Evolutionary conservation across 92 coral and sea anemone genomes (phyloP), one percentile per base, ranked within the genome.

Genomic region (Actinernus sp.): DNA sequence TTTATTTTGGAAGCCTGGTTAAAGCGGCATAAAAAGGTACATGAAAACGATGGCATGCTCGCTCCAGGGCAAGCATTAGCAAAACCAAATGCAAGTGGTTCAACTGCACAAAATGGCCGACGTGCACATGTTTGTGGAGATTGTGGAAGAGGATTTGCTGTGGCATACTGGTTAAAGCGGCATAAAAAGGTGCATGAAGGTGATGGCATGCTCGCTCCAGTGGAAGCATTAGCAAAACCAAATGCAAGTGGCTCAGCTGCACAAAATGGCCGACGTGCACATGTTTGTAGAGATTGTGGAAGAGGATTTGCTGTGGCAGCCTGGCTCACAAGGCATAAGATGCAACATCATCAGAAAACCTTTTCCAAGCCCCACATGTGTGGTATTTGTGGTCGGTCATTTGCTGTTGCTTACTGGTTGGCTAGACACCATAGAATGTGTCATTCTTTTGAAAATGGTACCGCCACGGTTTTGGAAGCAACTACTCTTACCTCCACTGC

Each of bases 251-350:
- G 41, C 14, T 12, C 52, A 8, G 22, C 10, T 5, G 21, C 52
- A 8, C 11, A 9, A 4, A 23, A 45, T 23, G 52, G 22, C 17
- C 10, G 17, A 7, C 78, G 78, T 24, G 14, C 34, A 4, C 66
- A 70, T 25, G 66, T 57, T 0, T 70, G 78, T 20, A 50, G 66
- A 19, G 78, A 70, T 34, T 70, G 78, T 20, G 78, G 78, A 10
- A 31, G 78, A 18, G 26, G 65, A 4, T 70, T 70, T 47, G 78
- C 78, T 3, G 78, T 70, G 5, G 38, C 65, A 10, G 63, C 78
- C 2, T 70, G 78, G 78, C 78, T 70, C 31, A 70, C 78, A 19
- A 65, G 78, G 21, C 78, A 70, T 48, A 41, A 58, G 14, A 55
- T 46, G 66, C 17, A 26, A 12, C 65, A 61, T 18, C 78, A 70